These are phyloP conservation scores for Leucoma salicis DNA, from an alignment of 2,888 invertebrate genomes.

Conservation along the genomic window DNA sequence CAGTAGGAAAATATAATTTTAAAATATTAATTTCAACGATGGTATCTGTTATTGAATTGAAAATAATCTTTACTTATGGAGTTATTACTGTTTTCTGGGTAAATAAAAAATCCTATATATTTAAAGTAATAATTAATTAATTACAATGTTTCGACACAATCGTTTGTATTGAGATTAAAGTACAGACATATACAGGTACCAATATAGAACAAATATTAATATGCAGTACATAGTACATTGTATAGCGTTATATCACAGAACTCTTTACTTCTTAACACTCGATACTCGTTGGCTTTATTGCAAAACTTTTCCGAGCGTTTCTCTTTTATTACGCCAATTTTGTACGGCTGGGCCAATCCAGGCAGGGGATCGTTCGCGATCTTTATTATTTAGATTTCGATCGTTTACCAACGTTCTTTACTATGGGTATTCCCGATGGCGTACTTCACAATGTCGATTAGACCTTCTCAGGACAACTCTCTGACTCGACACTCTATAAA, in stretches of 20 bases:
- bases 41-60: too few species aligned
- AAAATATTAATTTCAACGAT: too few species aligned
- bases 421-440: conserved; percentile 35
- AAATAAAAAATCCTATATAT: too few species aligned
- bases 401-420: conserved; percentile 42
- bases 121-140: too few species aligned
- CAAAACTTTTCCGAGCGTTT: conserved; percentile 80
- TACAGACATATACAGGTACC: too few species aligned
- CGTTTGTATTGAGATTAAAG: too few species aligned
- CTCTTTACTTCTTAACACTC: conserved; percentile 81
- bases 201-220: too few species aligned
- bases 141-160: too few species aligned
- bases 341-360: conserved; percentile 77
- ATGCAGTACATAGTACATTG: conserved; percentile 19
- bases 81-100: too few species aligned
- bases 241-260: conserved; percentile 42
- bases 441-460: conserved; percentile 29
- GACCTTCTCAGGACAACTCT: conserved; percentile 26
- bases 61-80: too few species aligned
- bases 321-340: conserved; percentile 82
- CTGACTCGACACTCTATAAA: conserved; percentile 28
- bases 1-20: too few species aligned
- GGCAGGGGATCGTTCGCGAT: conserved; percentile 52
- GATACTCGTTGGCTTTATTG: conserved; percentile 80
- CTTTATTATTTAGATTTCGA: conserved; percentile 80